Evolutionary conservation across 1,140 invertebrate species (phyloP), one percentile per base, ranked within the genome.

Genomic region (Oedothorax gibbosus): DNA sequence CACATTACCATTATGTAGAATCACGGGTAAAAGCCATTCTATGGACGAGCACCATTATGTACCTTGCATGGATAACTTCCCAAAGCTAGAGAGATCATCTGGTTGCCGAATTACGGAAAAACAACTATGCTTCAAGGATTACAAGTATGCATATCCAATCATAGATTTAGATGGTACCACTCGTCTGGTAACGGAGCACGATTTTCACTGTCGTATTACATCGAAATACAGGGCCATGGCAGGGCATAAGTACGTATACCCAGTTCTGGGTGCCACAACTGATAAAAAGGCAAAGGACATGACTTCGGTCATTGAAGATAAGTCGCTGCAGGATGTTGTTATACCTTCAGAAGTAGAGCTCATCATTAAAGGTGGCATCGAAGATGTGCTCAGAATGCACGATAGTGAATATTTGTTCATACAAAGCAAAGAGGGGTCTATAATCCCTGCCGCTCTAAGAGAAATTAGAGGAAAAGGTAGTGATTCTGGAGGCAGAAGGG

Each of bases 11-110:
- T 94, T 94, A 87, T 95, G 95, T 88, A 92, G 94, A 86, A 95
- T 96, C 83, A 96, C 95, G 0, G 94, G 94, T 57, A 95, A 95
- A 90, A 94, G 95, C 12, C 94, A 94, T 51, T 87, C 86, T 2
- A 87, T 89, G 66, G 89, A 89, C 18, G 86, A 88, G 5, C 89
- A 90, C 86, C 86, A 88, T 64, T 90, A 88, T 84, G 86, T 88
- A 21, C 89, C 89, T 20, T 77, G 88, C 20, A 84, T 88, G n/a
- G 86, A 87, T 53, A 71, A 87, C 35, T 86, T 73, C 54, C 83
- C 84, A 3, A 71, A 73, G 68, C 88, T 88, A 64, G 87, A 88
- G 7, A 87, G 86, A 53, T 75, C 84, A 11, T 84, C 75, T 3
- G 86, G 84, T n/a, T 86, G 87, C 85, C 86, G 87, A 4, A 88